phyloP scores from a whole-genome alignment of 2,797 vertebrate species.

The Sylvilagus floridanus region DNA sequence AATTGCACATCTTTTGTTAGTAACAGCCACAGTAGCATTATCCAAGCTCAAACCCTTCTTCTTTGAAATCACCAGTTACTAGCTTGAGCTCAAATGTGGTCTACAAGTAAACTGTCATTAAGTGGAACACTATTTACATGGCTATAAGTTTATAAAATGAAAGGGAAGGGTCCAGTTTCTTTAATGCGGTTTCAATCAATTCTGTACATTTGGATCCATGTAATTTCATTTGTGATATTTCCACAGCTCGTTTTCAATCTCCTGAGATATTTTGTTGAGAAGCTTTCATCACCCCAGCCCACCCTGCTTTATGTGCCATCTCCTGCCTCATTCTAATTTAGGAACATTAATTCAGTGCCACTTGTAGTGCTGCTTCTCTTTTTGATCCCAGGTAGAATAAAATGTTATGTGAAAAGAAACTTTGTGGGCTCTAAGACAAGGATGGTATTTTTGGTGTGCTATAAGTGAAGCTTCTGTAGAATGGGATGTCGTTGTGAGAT shows the following conservation, averaged over 20 bases:
- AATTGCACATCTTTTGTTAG: neutral
- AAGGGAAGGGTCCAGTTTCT: neutral
- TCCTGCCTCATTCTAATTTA: neutral
- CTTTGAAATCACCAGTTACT: neutral
- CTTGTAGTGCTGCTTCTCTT: neutral
- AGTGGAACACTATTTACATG: neutral
- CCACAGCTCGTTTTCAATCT: neutral
- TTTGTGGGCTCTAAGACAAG: neutral
- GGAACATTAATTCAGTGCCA: neutral
- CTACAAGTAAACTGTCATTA: neutral
- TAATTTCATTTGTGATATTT: neutral
- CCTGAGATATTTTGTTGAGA: neutral
- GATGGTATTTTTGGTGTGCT: neutral
- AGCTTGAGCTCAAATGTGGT: constrained; percentile 1
- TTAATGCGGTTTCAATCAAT: neutral
- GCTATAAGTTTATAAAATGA: neutral
- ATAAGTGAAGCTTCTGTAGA: neutral
- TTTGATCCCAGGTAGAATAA: neutral
- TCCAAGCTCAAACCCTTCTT: neutral
- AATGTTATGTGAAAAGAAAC: constrained; percentile 7
- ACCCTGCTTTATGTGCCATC: neutral
- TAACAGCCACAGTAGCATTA: neutral
- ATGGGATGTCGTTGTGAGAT: neutral
- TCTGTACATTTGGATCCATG: neutral
- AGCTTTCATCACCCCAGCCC: neutral